Conservation (phyloP, 1,140 invertebrate genomes). For the Bombus confusus region DNA sequence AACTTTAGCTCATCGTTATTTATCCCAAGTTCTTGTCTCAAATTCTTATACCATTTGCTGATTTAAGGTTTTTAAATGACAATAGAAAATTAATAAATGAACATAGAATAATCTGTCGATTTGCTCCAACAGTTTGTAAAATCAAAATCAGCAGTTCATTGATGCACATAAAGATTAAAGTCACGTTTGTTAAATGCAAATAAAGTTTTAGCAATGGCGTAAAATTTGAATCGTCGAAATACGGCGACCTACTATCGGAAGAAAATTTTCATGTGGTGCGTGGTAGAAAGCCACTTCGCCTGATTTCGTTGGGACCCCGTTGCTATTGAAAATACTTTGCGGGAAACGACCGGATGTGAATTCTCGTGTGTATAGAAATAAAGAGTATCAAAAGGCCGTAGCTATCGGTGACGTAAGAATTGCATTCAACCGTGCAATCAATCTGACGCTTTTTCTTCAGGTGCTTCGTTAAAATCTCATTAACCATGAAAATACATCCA, state of each 20-base stretch:
- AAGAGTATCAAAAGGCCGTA: constrained; percentile 33
- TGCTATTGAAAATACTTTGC: constrained; percentile 18
- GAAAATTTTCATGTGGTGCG: constrained; percentile 36
- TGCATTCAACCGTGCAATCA: constrained; percentile 31
- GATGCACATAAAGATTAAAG: not conserved
- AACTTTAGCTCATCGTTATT: not conserved
- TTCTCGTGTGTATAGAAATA: not conserved
- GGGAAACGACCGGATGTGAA: constrained; percentile 29
- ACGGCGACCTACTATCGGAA: constrained; percentile 41
- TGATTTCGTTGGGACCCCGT: constrained; percentile 27
- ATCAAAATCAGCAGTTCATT: not conserved
- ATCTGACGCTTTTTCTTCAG: not conserved
- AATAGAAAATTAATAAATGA: too few relatives aligned
- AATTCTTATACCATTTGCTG: not conserved
- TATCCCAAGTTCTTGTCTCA: too few relatives aligned
- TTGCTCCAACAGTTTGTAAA: not conserved
- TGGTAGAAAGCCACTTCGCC: constrained; percentile 35
- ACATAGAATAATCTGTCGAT: too few relatives aligned
- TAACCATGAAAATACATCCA: not conserved
- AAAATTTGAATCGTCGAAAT: constrained; percentile 24
- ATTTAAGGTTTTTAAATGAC: not conserved
- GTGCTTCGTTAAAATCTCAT: not conserved
- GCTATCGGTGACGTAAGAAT: constrained; percentile 44
- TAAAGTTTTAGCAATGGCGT: not conserved
- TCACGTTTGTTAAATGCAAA: constrained; percentile 28